Evolutionary conservation across 2,113 vertebrate species (phyloP).

Genomic region (Nanger granti): DNA sequence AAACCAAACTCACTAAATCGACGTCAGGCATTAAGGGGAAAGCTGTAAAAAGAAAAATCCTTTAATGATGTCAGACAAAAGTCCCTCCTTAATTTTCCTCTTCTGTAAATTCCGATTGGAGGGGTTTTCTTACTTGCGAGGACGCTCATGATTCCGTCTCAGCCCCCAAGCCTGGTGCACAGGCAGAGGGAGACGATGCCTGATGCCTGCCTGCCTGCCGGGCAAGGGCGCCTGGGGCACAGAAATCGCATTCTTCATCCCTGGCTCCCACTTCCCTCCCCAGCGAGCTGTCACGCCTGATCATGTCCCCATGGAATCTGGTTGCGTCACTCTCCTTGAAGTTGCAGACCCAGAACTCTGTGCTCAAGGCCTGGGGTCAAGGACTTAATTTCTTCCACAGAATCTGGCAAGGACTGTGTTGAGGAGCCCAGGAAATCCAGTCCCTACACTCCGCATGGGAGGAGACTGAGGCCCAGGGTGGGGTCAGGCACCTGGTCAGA

Average conservation of each 20-base stretch:
- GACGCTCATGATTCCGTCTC: neutral
- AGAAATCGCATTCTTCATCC: slow-evolving; percentile 31
- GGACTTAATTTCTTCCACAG: slow-evolving; percentile 36
- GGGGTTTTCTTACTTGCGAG: neutral
- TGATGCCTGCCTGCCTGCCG: neutral
- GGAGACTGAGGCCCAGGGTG: neutral
- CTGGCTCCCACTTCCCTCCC: slow-evolving; percentile 18
- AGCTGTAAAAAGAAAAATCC: slow-evolving; percentile 8
- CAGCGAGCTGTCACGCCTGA: neutral
- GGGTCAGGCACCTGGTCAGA: neutral
- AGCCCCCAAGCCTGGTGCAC: neutral
- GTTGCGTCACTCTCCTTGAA: slow-evolving; percentile 46
- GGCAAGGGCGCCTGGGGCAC: neutral
- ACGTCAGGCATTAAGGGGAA: neutral
- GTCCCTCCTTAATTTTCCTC: neutral
- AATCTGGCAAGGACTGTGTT: neutral
- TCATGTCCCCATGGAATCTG: slow-evolving; percentile 61
- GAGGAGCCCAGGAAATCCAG: neutral
- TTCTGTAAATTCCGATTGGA: neutral
- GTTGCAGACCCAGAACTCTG: neutral
- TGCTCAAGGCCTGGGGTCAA: slow-evolving; percentile 45
- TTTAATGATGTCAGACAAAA: neutral
- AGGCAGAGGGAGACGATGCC: neutral
- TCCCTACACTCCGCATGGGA: neutral
- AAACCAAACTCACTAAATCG: slow-evolving; percentile 36